These are phyloP conservation scores for Sycophila sp. DNA, from an alignment of 1,140 invertebrate genomes.

Conservation along the genomic window DNA sequence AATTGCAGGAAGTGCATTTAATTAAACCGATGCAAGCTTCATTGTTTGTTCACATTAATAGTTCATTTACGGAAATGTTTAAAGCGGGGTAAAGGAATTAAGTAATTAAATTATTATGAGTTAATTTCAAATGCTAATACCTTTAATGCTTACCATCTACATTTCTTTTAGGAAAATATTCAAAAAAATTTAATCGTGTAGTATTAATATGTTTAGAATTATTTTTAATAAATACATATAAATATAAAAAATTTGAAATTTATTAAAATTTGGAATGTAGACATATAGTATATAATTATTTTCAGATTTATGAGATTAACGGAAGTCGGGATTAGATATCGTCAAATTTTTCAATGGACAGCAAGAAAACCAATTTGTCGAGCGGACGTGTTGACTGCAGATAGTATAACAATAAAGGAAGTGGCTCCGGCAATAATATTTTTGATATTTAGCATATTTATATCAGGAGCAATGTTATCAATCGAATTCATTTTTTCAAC, in stretches of 20 bases:
- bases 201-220: too few relatives aligned
- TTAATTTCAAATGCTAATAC: too few relatives aligned
- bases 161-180: too few relatives aligned
- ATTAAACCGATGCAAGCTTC: conserved; percentile 13
- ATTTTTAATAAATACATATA: too few relatives aligned
- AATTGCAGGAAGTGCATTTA: conserved; percentile 34
- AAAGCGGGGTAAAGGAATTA: conserved; percentile 26
- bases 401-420: conserved; percentile 23
- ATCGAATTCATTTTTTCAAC: conserved; percentile 12
- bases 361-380: conserved; percentile 10
- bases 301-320: conserved; percentile 10
- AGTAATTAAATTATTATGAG: too few relatives aligned
- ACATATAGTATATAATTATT: too few relatives aligned
- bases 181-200: too few relatives aligned
- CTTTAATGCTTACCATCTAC: too few relatives aligned
- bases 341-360: neutral
- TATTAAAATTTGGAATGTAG: too few relatives aligned
- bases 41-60: conserved; percentile 20
- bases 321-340: conserved; percentile 13
- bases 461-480: neutral
- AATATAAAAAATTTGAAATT: too few relatives aligned
- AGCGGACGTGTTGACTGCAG: conserved; percentile 13
- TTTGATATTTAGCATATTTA: conserved; percentile 10
- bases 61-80: conserved; percentile 33
- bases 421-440: conserved; percentile 20